A percentile compares a stretch with the other conserved stretches of the same genome.
Conservation (phyloP, 2,888 invertebrate species). For the Lasioglossum pauxillum region DNA sequence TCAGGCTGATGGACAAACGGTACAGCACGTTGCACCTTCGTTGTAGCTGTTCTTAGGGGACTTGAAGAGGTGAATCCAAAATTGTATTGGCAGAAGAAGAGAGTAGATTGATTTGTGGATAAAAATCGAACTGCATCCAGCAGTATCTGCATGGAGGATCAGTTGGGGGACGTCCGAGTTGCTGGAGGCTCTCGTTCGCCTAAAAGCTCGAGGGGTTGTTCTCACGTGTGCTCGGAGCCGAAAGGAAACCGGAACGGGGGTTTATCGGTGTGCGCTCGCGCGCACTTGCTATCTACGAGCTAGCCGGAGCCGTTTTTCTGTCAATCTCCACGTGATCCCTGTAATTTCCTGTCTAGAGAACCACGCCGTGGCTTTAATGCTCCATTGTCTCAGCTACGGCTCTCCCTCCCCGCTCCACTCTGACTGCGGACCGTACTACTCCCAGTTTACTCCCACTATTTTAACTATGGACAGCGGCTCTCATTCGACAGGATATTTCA, state of each 20-base stretch:
- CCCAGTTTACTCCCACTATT: conserved; percentile 80
- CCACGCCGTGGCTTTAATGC: conserved; percentile 83
- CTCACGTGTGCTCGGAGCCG: conserved; percentile 70
- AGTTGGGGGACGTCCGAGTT: neutral
- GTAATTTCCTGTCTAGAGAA: conserved; percentile 84
- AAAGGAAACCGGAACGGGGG: conserved; percentile 64
- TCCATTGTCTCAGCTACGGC: conserved; percentile 82
- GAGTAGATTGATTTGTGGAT: too few species aligned
- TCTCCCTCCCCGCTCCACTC: conserved; percentile 66
- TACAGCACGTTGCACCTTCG: neutral
- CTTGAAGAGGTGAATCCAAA: neutral
- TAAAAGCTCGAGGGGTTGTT: conserved; percentile 63
- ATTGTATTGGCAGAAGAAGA: too few species aligned
- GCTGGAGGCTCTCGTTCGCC: neutral
- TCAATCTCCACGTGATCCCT: conserved; percentile 84
- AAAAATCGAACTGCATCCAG: too few species aligned
- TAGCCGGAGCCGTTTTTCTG: conserved; percentile 82
- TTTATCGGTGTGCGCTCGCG: conserved; percentile 65
- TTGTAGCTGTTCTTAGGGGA: too few species aligned
- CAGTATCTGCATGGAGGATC: neutral
- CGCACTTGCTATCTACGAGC: conserved; percentile 74
- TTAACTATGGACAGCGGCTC: conserved; percentile 79
- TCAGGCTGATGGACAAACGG: neutral
- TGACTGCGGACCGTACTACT: conserved; percentile 72
- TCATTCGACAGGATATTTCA: conserved; percentile 63